Evolutionary conservation across 2,797 vertebrate species (phyloP).

Genomic region (Meda fulgida): DNA sequence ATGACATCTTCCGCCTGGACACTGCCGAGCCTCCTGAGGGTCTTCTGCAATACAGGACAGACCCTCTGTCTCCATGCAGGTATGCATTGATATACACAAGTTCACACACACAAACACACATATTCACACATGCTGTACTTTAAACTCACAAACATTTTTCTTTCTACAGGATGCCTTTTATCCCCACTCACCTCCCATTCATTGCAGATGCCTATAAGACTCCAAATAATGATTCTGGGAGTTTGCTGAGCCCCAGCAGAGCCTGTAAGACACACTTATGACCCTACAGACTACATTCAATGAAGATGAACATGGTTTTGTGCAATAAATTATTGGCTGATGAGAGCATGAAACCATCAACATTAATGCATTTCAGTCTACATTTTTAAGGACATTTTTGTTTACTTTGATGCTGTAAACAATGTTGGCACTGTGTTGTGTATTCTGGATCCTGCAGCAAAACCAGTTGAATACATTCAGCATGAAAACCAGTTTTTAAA

Average conservation of each 20-base stretch:
- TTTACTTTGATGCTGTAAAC: background rate
- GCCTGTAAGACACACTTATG: background rate
- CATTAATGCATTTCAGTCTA: background rate
- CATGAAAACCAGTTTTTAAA: background rate
- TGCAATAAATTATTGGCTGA: background rate
- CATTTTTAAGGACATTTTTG: background rate
- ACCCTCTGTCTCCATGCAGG: constrained; percentile 23
- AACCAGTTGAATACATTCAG: background rate
- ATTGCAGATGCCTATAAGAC: constrained; percentile 1
- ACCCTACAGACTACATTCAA: background rate
- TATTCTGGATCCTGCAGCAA: background rate
- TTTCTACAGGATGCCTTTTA: background rate
- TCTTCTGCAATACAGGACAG: constrained; percentile 16
- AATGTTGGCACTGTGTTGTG: background rate
- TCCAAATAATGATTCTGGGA: constrained; percentile 4
- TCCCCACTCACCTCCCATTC: constrained; percentile 15
- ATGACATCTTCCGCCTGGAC: constrained; percentile 18
- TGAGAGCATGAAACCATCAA: background rate
- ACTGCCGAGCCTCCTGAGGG: constrained; percentile 5
- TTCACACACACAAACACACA: background rate
- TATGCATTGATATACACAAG: background rate
- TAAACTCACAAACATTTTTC: background rate
- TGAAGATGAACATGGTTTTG: background rate
- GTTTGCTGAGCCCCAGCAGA: constrained; percentile 36
- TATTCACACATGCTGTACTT: too few species aligned